Percentiles rank a stretch among this genome's conserved stretches.
phyloP scores from a whole-genome alignment of 1,140 invertebrate species.

The Lordiphosa collinella region DNA sequence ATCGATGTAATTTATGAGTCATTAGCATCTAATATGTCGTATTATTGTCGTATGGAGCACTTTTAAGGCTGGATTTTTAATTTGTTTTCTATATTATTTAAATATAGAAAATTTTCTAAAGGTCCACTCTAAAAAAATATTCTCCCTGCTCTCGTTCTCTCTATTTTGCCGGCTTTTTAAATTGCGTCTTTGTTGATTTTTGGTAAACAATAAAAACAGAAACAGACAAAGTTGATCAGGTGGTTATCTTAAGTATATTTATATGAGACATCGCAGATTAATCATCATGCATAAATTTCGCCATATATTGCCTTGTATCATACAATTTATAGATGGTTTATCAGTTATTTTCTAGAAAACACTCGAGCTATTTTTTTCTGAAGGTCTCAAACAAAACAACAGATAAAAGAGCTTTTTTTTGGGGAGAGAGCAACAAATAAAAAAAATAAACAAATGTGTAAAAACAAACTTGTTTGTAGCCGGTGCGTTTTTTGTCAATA shows the following conservation, averaged over 20 bases:
- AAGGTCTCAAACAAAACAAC: conserved; percentile 26
- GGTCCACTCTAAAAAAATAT: conserved; percentile 44
- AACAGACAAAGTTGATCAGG: conserved; percentile 44
- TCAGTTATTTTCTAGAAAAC: conserved; percentile 2
- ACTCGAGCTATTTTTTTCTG: neutral
- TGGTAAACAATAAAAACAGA: conserved; percentile 55
- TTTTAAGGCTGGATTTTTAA: no score
- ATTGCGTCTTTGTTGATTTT: conserved; percentile 60
- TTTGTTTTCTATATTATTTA: neutral
- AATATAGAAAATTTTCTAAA: conserved; percentile 14
- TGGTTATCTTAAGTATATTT: conserved; percentile 37
- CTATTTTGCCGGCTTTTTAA: conserved; percentile 55
- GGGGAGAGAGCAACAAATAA: conserved; percentile 17
- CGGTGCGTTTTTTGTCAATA: conserved; percentile 29
- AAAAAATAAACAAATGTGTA: conserved; percentile 12
- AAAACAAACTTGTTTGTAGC: conserved; percentile 43
- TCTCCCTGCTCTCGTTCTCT: conserved; percentile 14
- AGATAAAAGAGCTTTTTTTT: conserved; percentile 25
- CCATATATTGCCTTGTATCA: conserved; percentile 9
- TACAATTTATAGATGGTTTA: neutral
- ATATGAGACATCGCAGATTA: conserved; percentile 24
- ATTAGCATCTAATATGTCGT: no score
- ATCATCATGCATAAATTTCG: conserved; percentile 31
- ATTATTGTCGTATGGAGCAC: no score
- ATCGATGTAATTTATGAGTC: no score